Evolutionary conservation across 1,140 invertebrate genomes (phyloP).

Genomic region (Stenopsyche tienmushanensis): DNA sequence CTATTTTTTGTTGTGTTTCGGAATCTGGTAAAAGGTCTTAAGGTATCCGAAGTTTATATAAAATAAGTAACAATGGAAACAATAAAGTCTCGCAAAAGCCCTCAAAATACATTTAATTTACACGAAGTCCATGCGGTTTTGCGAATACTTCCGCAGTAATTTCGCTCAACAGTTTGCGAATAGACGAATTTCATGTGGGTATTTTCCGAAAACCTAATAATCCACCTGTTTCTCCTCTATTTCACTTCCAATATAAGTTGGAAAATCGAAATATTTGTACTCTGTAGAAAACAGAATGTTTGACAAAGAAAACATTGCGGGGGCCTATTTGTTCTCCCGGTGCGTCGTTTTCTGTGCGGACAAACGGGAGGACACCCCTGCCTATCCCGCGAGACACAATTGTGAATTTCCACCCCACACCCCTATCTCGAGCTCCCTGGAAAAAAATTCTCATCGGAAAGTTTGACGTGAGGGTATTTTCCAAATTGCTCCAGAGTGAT

Average conservation of each 20-base stretch:
- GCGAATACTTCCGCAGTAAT: neutral
- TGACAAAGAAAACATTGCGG: neutral
- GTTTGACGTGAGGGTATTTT: neutral
- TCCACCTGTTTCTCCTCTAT: constrained; percentile 15
- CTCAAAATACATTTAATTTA: neutral
- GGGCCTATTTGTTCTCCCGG: neutral
- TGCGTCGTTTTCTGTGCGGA: neutral
- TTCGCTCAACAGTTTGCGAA: neutral
- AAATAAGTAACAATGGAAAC: neutral
- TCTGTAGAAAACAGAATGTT: neutral
- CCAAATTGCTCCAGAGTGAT: neutral
- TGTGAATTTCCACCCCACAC: neutral
- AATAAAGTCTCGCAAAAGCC: neutral
- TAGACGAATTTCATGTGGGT: neutral
- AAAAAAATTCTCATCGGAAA: neutral
- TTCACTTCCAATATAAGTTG: constrained; percentile 22
- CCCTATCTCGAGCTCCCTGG: neutral
- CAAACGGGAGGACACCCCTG: neutral
- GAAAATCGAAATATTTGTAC: constrained; percentile 1
- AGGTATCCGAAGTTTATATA: neutral
- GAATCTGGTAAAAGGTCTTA: no score
- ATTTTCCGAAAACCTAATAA: constrained; percentile 17
- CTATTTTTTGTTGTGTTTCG: no score
- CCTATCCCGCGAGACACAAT: constrained; percentile 4
- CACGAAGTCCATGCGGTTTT: neutral